phyloP scores from a whole-genome alignment of 2,113 vertebrate species.

The Hepsetus odoe region DNA sequence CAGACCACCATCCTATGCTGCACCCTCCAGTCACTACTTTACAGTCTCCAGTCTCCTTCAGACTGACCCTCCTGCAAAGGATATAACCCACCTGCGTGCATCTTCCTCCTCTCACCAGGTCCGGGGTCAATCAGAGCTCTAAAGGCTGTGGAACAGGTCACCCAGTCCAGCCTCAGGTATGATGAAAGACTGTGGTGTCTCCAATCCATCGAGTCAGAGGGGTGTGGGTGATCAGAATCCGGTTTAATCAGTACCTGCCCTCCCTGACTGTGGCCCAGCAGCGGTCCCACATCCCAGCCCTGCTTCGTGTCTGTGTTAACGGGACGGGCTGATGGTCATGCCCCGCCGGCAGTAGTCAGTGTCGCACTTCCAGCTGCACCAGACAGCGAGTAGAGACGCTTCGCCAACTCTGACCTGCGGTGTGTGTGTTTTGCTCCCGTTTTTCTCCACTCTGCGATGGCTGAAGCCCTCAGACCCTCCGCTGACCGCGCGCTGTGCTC shows the following conservation, averaged over 20 bases:
- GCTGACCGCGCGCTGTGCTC: not conserved
- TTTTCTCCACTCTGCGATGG: not conserved
- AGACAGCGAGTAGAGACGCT: not conserved
- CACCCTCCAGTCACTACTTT: no score
- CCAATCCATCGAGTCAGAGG: not conserved
- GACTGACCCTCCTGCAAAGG: no score
- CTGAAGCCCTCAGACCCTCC: not conserved
- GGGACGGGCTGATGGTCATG: not conserved
- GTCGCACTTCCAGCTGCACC: conserved; percentile 3
- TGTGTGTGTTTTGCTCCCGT: not conserved
- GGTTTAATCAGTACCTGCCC: not conserved
- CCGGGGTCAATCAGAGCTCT: no score
- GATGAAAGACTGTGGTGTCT: not conserved
- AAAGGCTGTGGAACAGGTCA: no score
- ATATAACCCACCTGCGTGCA: no score
- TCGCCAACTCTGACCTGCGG: not conserved
- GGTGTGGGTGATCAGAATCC: no score
- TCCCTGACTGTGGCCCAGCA: not conserved
- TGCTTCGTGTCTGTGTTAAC: not conserved
- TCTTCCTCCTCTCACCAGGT: no score
- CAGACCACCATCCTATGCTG: no score
- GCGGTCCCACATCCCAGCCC: not conserved
- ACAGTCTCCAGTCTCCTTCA: no score
- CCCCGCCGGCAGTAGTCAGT: conserved; percentile 17
- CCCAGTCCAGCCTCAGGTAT: no score